phyloP scores from a whole-genome alignment of 1,140 invertebrate species.

The Drosophila suzukii region DNA sequence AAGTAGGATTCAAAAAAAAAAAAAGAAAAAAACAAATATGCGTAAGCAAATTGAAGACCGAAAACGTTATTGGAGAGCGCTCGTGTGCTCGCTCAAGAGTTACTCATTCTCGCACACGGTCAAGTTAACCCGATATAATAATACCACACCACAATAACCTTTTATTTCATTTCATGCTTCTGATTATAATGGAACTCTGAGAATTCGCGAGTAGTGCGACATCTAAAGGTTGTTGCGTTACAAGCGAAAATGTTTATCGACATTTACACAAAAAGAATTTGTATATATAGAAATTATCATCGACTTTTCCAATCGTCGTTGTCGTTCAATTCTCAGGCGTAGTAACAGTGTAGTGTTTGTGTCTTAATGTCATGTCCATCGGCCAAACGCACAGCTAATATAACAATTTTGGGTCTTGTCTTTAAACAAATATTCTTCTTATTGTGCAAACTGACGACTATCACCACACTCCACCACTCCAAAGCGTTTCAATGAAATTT shows the following conservation, averaged over 20 bases:
- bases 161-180: background rate
- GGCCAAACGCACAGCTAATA: background rate
- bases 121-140: background rate
- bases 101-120: conserved; percentile 3
- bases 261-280: conserved; percentile 11
- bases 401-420: background rate
- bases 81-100: background rate
- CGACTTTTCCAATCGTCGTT: conserved; percentile 2
- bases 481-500: conserved; percentile 12
- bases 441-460: conserved; percentile 2
- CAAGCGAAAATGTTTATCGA: conserved; percentile 4
- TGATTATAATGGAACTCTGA: background rate
- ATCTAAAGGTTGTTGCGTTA: background rate
- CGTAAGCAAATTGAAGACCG: conserved; percentile 1
- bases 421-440: conserved; percentile 8
- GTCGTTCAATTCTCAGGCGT: background rate
- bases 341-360: background rate
- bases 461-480: conserved; percentile 9
- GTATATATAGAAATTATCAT: conserved; percentile 7
- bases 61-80: conserved; percentile 3
- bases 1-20: background rate
- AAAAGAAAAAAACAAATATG: background rate
- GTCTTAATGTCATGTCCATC: background rate
- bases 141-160: conserved; percentile 1
- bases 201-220: background rate